Conservation (phyloP, 2,113 vertebrate species). For the Neodontobutis hainanensis region DNA sequence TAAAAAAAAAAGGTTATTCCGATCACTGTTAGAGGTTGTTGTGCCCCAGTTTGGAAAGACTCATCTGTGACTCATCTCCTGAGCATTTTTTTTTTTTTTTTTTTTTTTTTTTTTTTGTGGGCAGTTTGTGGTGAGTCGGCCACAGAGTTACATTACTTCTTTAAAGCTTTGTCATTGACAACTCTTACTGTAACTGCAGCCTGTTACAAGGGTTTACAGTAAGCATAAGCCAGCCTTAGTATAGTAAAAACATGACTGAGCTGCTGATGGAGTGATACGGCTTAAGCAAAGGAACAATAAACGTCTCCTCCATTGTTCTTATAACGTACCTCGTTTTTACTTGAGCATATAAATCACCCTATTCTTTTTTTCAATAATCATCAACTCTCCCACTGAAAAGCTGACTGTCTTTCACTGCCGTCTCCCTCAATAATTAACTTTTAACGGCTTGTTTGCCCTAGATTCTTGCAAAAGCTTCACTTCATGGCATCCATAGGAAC, state of each 20-base stretch:
- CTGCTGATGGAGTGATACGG: conserved; percentile 15
- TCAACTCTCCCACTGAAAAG: conserved; percentile 18
- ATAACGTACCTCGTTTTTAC: background rate
- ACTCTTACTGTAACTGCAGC: conserved; percentile 59
- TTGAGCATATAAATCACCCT: background rate
- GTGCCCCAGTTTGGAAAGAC: conserved; percentile 37
- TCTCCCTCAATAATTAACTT: conserved; percentile 55
- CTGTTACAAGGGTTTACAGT: conserved; percentile 39
- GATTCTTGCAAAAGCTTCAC: conserved; percentile 24
- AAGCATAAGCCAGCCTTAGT: conserved; percentile 41
- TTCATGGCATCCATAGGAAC: conserved; percentile 6
- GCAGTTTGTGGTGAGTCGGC: conserved; percentile 62
- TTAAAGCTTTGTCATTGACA: conserved; percentile 34
- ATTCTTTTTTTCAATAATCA: conserved; percentile 37
- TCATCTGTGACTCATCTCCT: conserved; percentile 61
- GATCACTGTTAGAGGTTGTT: background rate
- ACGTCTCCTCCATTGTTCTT: background rate
- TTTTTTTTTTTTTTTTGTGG: too few relatives aligned
- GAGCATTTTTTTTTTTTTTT: conserved; percentile 34
- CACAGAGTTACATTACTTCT: conserved; percentile 41
- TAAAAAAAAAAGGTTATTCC: background rate
- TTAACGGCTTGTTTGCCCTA: conserved; percentile 38
- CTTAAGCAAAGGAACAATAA: conserved; percentile 13
- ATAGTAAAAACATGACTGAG: conserved; percentile 30
- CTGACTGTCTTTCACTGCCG: conserved; percentile 5